Evolutionary conservation across 2,113 vertebrate species (phyloP).

Genomic region (Chlamydotis undulata): DNA sequence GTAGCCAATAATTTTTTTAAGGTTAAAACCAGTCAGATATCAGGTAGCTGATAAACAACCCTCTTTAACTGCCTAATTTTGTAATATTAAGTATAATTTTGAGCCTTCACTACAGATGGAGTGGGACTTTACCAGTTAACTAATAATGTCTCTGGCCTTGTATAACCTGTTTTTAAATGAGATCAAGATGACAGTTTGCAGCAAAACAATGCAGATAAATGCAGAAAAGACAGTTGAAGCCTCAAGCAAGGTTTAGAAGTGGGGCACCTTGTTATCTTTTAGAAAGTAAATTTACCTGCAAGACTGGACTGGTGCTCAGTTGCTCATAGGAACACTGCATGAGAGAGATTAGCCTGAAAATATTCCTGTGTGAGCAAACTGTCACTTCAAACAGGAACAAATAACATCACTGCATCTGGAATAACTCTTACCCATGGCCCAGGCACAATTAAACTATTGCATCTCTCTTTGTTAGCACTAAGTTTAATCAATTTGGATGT

Average conservation of each 20-base stretch:
- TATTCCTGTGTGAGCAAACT: neutral
- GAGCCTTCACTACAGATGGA: neutral
- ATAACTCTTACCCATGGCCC: neutral
- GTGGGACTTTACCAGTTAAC: neutral
- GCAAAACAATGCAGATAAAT: neutral
- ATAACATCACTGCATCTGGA: neutral
- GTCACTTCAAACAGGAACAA: neutral
- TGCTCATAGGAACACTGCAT: fast-evolving
- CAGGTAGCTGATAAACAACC: neutral
- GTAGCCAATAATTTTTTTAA: neutral
- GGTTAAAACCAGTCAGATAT: neutral
- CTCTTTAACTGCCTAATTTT: neutral
- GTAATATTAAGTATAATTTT: neutral
- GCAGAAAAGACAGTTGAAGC: neutral
- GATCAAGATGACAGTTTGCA: neutral
- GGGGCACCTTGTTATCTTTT: neutral
- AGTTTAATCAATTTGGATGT: neutral
- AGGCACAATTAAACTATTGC: neutral
- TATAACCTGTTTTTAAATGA: neutral
- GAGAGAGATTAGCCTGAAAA: neutral
- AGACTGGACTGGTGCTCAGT: fast-evolving
- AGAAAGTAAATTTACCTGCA: neutral
- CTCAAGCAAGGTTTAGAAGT: constrained; percentile 10
- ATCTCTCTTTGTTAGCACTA: neutral
- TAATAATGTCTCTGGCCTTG: neutral